Conservation (phyloP, 2,797 vertebrate species). For the Oceanodroma leucorhoa region DNA sequence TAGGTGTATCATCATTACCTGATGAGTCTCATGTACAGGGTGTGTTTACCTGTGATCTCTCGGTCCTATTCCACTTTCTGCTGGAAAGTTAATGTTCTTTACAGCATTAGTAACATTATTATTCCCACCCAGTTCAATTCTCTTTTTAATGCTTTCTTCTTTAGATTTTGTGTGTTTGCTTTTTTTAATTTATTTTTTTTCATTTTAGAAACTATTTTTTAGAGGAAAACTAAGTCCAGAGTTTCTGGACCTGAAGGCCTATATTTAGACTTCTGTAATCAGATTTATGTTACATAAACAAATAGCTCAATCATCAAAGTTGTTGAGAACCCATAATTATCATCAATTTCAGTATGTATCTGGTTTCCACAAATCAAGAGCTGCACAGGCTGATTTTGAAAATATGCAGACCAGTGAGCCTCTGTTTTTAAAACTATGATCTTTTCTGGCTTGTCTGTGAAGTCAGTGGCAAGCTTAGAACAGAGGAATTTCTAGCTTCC, state of each 20-base stretch:
- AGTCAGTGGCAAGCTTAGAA: neutral
- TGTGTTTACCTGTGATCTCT: neutral
- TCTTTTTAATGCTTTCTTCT: neutral
- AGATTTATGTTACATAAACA: conserved; percentile 35
- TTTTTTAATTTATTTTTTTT: neutral
- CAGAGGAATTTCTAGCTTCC: neutral
- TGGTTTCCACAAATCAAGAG: conserved; percentile 41
- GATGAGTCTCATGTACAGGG: neutral
- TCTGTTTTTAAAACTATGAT: neutral
- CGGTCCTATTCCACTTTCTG: neutral
- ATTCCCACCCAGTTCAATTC: neutral
- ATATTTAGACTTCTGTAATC: conserved; percentile 16
- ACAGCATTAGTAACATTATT: neutral
- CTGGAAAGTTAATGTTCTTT: neutral
- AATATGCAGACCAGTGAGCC: neutral
- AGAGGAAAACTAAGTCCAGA: neutral
- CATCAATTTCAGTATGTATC: neutral
- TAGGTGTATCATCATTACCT: neutral
- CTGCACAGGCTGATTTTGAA: neutral
- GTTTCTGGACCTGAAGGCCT: neutral
- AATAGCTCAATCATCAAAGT: conserved; percentile 38
- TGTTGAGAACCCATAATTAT: conserved; percentile 30
- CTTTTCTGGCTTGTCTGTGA: neutral
- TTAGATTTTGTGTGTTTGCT: neutral
- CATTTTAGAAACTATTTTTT: neutral